These are phyloP conservation scores for Rhizomys pruinosus DNA, from an alignment of 2,113 vertebrate genomes.

Conservation along the genomic window DNA sequence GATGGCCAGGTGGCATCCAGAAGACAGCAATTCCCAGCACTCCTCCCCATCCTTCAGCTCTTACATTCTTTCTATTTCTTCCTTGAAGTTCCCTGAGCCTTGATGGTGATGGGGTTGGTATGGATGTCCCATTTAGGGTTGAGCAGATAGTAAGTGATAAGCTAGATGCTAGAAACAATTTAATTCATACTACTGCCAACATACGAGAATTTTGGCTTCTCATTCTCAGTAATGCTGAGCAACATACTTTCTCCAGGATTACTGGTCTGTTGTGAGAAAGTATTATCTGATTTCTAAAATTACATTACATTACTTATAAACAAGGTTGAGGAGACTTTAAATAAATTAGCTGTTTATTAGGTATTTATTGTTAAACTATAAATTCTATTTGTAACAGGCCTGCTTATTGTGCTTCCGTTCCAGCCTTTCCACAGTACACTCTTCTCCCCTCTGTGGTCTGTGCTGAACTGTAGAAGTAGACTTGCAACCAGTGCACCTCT, in stretches of 20 bases:
- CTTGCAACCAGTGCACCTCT: neutral
- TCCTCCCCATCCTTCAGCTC: neutral
- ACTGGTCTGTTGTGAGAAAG: neutral
- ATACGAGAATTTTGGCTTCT: neutral
- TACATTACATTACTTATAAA: neutral
- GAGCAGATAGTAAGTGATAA: no score
- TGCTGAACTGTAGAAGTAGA: neutral
- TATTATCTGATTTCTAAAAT: neutral
- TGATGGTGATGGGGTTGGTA: neutral
- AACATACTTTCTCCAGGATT: neutral
- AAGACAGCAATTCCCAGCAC: neutral
- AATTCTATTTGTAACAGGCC: neutral
- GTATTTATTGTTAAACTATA: neutral
- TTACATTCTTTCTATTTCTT: neutral
- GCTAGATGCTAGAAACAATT: neutral
- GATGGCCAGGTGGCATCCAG: neutral
- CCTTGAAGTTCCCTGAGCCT: neutral
- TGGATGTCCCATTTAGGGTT: no score
- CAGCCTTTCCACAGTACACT: neutral
- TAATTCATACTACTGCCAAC: neutral
- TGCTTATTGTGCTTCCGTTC: neutral
- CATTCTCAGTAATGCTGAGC: neutral
- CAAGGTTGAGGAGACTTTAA: neutral
- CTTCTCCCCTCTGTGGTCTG: neutral
- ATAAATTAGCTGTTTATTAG: neutral